A percentile compares a stretch with the other conserved stretches of the same genome.
These are phyloP conservation scores for Campylorhamphus procurvoides DNA, from an alignment of 2,113 vertebrate genomes.

Conservation along the genomic window DNA sequence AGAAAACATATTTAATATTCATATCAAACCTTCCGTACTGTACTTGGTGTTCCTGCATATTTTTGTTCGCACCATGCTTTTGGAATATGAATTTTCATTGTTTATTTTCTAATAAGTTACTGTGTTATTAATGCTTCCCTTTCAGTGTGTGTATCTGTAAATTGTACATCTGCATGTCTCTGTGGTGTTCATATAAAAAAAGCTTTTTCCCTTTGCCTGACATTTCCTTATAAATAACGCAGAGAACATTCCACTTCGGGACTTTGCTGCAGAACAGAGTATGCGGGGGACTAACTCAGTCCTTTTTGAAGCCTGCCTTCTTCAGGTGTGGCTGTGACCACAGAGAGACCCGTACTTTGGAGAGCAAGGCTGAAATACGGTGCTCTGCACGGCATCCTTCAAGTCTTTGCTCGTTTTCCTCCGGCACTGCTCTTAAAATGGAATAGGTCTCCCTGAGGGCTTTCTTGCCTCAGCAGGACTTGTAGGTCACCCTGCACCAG, in stretches of 20 bases:
- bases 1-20: background rate
- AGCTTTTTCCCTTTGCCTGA: background rate
- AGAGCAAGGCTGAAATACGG: background rate
- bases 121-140: background rate
- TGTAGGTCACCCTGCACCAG: background rate
- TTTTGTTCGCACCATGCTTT: background rate
- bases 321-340: background rate
- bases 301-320: background rate
- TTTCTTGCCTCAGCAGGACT: background rate
- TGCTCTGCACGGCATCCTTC: background rate
- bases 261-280: background rate
- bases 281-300: background rate
- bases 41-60: slow-evolving; percentile 14
- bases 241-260: background rate
- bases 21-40: background rate
- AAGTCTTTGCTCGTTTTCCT: background rate
- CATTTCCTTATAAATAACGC: background rate
- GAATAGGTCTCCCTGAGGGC: background rate
- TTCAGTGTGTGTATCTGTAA: background rate
- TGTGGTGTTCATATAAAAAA: background rate
- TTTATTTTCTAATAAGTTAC: slow-evolving; percentile 12
- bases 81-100: background rate
- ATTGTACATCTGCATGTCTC: background rate
- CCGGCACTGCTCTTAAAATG: background rate
- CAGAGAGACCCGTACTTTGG: rapidly evolving